Conservation (phyloP, 2,888 invertebrate species). For the Lycaena phlaeas region DNA sequence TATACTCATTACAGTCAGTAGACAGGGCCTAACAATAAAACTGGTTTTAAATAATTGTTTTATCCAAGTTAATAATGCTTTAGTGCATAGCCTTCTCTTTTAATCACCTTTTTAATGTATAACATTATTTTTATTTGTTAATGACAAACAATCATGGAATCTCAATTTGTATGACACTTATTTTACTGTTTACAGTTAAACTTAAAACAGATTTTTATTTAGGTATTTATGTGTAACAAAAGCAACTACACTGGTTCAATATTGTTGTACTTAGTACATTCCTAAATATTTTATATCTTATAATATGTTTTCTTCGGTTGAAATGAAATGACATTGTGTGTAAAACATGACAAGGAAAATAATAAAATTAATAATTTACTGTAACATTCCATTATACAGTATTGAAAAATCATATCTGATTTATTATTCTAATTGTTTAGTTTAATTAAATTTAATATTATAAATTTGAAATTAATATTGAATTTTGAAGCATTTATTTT, state of each 20-base stretch:
- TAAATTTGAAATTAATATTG: too few relatives aligned
- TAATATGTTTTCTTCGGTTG: background rate
- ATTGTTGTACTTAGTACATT: background rate
- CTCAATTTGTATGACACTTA: background rate
- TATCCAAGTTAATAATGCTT: too few relatives aligned
- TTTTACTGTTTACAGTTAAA: background rate
- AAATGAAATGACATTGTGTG: background rate
- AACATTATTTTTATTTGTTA: too few relatives aligned
- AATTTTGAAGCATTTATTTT: background rate
- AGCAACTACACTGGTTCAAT: background rate
- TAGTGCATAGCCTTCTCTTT: too few relatives aligned
- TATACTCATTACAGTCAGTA: slow-evolving; percentile 9
- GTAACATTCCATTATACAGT: slow-evolving; percentile 10
- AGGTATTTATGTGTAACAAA: background rate
- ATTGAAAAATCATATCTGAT: too few relatives aligned
- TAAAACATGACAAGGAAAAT: background rate
- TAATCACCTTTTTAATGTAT: too few relatives aligned
- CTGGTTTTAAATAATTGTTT: background rate
- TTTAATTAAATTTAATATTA: too few relatives aligned
- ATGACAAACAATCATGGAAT: background rate
- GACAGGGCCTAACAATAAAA: slow-evolving; percentile 1
- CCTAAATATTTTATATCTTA: background rate
- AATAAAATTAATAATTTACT: background rate
- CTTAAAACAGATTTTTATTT: background rate
- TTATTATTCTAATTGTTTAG: too few relatives aligned